Conservation (phyloP, 35 echinoderm and acorn worm genomes). For the Apostichopus californicus region DNA sequence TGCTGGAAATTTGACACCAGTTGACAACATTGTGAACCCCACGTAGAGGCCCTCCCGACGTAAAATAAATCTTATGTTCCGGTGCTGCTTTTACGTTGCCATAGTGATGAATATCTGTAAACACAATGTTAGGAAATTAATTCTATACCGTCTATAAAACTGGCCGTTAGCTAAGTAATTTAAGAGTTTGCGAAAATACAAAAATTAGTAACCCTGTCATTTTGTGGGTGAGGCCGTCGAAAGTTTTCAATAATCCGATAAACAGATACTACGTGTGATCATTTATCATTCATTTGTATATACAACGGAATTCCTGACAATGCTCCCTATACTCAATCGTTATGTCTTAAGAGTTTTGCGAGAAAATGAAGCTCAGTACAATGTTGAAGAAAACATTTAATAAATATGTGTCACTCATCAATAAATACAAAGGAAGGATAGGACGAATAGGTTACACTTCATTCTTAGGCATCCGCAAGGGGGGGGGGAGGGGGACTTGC, state of each 20-base stretch:
- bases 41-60: slow-evolving; percentile 1
- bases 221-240: background rate
- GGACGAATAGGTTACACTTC: too few relatives aligned
- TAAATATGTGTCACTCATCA: too few relatives aligned
- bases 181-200: background rate
- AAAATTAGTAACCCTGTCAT: slow-evolving; percentile 3
- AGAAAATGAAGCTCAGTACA: background rate
- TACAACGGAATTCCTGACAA: background rate
- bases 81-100: background rate
- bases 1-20: background rate
- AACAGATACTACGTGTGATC: background rate
- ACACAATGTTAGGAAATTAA: background rate
- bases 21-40: background rate
- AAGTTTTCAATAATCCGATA: background rate
- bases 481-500: too few relatives aligned
- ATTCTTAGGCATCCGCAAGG: too few relatives aligned
- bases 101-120: background rate
- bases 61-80: background rate
- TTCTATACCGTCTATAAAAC: background rate
- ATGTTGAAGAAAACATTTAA: too few relatives aligned
- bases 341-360: background rate
- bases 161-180: background rate
- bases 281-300: background rate
- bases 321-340: background rate
- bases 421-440: too few relatives aligned